These are phyloP conservation scores for Ectropis grisescens DNA, from an alignment of 1,140 invertebrate genomes.

Conservation along the genomic window DNA sequence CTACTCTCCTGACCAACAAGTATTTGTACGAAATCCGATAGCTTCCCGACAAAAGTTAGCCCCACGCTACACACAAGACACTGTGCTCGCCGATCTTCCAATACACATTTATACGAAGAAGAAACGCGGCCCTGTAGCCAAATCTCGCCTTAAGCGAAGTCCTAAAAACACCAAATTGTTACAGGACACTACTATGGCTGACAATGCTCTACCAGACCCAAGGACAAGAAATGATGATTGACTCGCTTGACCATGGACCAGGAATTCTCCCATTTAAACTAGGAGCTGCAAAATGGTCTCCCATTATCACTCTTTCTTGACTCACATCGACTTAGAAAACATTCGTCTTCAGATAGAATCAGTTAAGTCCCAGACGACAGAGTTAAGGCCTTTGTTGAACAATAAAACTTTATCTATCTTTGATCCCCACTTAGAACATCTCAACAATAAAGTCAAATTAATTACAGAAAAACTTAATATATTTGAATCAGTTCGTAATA, in stretches of 20 bases:
- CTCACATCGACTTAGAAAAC: slow-evolving; percentile 3
- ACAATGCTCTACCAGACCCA: not conserved
- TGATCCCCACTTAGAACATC: slow-evolving; percentile 11
- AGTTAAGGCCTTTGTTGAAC: slow-evolving; percentile 2
- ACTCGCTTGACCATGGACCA: slow-evolving; percentile 9
- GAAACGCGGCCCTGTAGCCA: slow-evolving; percentile 12
- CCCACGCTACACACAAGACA: slow-evolving; percentile 8
- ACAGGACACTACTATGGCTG: slow-evolving; percentile 8
- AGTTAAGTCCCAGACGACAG: slow-evolving; percentile 7
- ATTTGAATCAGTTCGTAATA: slow-evolving; percentile 11
- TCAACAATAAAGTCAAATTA: slow-evolving; percentile 10
- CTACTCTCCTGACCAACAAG: slow-evolving; percentile 10
- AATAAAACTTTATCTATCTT: slow-evolving; percentile 8
- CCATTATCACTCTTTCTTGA: slow-evolving; percentile 11
- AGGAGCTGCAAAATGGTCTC: slow-evolving; percentile 5
- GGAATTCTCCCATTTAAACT: slow-evolving; percentile 10
- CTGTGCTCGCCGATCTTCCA: slow-evolving; percentile 9
- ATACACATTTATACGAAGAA: slow-evolving; percentile 15
- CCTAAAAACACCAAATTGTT: slow-evolving; percentile 15
- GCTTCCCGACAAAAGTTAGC: slow-evolving; percentile 11
- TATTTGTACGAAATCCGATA: slow-evolving; percentile 11
- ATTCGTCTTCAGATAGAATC: slow-evolving; percentile 1
- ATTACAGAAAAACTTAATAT: no score
- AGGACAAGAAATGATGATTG: slow-evolving; percentile 11
- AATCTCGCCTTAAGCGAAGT: slow-evolving; percentile 11